Conservation (phyloP, 2,797 vertebrate species). For the Schizopygopsis pylzovi region DNA sequence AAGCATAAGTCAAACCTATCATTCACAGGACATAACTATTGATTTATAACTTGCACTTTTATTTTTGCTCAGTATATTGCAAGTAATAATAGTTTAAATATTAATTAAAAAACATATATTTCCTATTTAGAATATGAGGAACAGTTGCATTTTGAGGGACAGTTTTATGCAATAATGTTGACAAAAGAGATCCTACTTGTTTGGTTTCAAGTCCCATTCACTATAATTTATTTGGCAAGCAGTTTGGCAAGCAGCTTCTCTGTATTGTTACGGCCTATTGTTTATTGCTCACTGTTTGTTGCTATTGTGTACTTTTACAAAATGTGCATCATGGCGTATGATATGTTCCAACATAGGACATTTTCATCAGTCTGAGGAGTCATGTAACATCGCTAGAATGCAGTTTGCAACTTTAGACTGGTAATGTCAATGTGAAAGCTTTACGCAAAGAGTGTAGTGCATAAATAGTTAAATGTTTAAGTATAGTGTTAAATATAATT, state of each 20-base stretch:
- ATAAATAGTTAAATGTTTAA: neutral
- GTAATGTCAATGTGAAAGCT: neutral
- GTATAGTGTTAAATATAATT: neutral
- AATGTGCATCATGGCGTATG: neutral
- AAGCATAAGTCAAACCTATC: neutral
- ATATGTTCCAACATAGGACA: neutral
- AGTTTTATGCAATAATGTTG: no score
- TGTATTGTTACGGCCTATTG: neutral
- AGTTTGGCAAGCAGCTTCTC: neutral
- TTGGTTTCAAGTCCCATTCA: neutral
- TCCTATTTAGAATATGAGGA: no score
- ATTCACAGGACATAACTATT: neutral
- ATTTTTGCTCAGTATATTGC: no score
- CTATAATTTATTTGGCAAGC: neutral
- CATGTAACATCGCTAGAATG: neutral
- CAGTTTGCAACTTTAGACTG: neutral
- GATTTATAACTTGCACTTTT: neutral
- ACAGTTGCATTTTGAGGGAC: no score
- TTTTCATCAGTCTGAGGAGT: neutral
- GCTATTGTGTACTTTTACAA: neutral
- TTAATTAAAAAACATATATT: no score
- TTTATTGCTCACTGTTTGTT: neutral
- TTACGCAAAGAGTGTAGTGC: neutral
- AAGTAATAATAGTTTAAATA: no score
- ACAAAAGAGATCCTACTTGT: neutral